These are phyloP conservation scores for Contarinia nasturtii DNA, from an alignment of 1,140 invertebrate genomes.

Conservation along the genomic window DNA sequence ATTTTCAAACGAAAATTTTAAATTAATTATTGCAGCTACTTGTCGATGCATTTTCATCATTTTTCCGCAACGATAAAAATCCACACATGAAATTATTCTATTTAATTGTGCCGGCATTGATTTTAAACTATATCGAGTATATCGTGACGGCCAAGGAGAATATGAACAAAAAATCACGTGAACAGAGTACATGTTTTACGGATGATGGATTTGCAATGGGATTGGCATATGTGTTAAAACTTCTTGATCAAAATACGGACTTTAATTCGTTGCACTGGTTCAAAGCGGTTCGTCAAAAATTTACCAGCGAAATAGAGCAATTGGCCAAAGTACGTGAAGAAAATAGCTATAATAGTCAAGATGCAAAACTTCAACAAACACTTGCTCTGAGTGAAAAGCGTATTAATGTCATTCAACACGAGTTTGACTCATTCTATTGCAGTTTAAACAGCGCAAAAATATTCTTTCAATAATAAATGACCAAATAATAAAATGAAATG, in stretches of 20 bases:
- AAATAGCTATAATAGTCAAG: slow-evolving; percentile 18
- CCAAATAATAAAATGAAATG: no score
- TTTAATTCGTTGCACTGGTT: slow-evolving; percentile 96
- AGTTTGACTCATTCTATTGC: slow-evolving; percentile 81
- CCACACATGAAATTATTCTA: slow-evolving; percentile 86
- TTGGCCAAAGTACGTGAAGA: slow-evolving; percentile 16
- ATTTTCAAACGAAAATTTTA: no score
- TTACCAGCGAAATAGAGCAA: slow-evolving; percentile 37
- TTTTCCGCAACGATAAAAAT: slow-evolving; percentile 72
- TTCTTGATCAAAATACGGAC: slow-evolving; percentile 51
- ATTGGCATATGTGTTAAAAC: slow-evolving; percentile 47
- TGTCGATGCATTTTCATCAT: slow-evolving; percentile 79
- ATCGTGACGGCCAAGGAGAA: slow-evolving; percentile 84
- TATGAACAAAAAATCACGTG: slow-evolving; percentile 45
- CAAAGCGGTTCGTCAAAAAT: slow-evolving; percentile 61
- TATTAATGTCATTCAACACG: slow-evolving; percentile 54
- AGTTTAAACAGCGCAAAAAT: slow-evolving; percentile 85
- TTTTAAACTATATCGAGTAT: slow-evolving; percentile 89
- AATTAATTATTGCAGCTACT: slow-evolving; percentile 38
- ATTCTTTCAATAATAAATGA: slow-evolving; percentile 51
- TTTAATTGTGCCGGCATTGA: slow-evolving; percentile 83
- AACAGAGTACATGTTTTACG: slow-evolving; percentile 72
- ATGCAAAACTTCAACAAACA: slow-evolving; percentile 84
- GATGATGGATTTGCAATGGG: slow-evolving; percentile 98
- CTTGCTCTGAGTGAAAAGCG: slow-evolving; percentile 79